Percentiles rank a stretch among this genome's conserved stretches.
Evolutionary conservation across 2,888 invertebrate genomes (phyloP).

Genomic region (Lapara coniferarum): DNA sequence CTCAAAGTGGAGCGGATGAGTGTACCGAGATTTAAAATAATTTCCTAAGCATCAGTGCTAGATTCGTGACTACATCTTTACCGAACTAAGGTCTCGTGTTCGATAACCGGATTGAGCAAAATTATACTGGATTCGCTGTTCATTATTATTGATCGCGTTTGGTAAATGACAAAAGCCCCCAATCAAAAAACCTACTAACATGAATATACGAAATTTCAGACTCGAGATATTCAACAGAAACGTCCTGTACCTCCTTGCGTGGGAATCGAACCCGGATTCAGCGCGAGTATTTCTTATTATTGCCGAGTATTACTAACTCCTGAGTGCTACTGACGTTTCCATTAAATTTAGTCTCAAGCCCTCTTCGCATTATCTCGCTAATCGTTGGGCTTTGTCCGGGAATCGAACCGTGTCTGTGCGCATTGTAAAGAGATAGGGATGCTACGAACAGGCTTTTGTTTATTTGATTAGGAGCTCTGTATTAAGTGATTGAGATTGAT

Average conservation of each 20-base stretch:
- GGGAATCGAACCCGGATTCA: too few relatives aligned
- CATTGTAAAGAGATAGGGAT: conserved; percentile 12
- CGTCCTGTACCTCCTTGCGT: too few relatives aligned
- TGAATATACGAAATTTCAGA: too few relatives aligned
- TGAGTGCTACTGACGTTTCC: conserved; percentile 25
- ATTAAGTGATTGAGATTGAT: neutral
- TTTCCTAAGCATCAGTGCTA: too few relatives aligned
- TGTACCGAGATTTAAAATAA: neutral
- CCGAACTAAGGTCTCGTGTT: too few relatives aligned
- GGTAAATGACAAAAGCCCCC: neutral
- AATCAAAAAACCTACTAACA: too few relatives aligned
- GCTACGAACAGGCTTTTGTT: conserved; percentile 5
- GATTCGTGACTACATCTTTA: too few relatives aligned
- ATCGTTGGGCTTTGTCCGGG: conserved; percentile 23
- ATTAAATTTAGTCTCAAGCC: conserved; percentile 24
- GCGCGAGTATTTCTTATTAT: neutral
- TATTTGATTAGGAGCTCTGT: conserved; percentile 7
- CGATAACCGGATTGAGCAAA: too few relatives aligned
- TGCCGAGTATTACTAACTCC: too few relatives aligned
- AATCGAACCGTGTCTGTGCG: conserved; percentile 8
- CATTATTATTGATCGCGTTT: neutral
- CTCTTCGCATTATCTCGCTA: conserved; percentile 26
- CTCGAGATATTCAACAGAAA: too few relatives aligned
- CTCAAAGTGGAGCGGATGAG: neutral
- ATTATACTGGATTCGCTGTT: too few relatives aligned